phyloP scores from a whole-genome alignment of 2,888 invertebrate species.

The Eutolmus rufibarbis region DNA sequence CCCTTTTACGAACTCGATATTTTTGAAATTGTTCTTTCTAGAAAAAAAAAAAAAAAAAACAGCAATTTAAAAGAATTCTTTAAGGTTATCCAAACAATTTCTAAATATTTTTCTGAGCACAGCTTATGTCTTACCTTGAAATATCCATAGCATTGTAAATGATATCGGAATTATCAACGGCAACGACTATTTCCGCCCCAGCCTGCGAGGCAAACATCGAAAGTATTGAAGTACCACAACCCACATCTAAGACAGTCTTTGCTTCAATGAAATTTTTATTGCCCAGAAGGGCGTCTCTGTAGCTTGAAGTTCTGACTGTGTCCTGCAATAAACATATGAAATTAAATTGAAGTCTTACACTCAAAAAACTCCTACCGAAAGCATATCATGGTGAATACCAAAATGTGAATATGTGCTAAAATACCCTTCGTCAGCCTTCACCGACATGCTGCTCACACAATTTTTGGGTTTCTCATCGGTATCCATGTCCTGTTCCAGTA shows the following conservation, averaged over 20 bases:
- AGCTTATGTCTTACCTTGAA: slow-evolving; percentile 68
- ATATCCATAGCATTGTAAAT: slow-evolving; percentile 96
- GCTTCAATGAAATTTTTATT: slow-evolving; percentile 75
- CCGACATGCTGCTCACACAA: slow-evolving; percentile 64
- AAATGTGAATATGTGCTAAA: slow-evolving; percentile 89
- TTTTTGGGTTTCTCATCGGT: slow-evolving; percentile 48
- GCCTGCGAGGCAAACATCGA: slow-evolving; percentile 98
- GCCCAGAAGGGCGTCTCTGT: slow-evolving; percentile 80
- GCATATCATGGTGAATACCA: slow-evolving; percentile 93
- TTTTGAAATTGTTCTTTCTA: slow-evolving; percentile 64
- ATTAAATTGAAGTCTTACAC: slow-evolving; percentile 24
- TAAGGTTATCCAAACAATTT: too few relatives aligned
- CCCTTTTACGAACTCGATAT: slow-evolving; percentile 82
- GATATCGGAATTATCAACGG: slow-evolving; percentile 95
- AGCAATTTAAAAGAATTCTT: background rate
- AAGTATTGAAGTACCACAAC: slow-evolving; percentile 96
- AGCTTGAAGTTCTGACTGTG: slow-evolving; percentile 84
- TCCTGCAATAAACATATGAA: slow-evolving; percentile 65
- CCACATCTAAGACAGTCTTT: slow-evolving; percentile 91
- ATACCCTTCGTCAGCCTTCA: slow-evolving; percentile 77
- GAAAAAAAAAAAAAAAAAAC: slow-evolving; percentile 29
- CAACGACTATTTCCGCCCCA: slow-evolving; percentile 88
- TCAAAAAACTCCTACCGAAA: slow-evolving; percentile 69
- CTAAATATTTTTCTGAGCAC: background rate
- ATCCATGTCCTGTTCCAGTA: slow-evolving; percentile 52